phyloP scores from a whole-genome alignment of 1,140 invertebrate species.

The Ectropis grisescens region DNA sequence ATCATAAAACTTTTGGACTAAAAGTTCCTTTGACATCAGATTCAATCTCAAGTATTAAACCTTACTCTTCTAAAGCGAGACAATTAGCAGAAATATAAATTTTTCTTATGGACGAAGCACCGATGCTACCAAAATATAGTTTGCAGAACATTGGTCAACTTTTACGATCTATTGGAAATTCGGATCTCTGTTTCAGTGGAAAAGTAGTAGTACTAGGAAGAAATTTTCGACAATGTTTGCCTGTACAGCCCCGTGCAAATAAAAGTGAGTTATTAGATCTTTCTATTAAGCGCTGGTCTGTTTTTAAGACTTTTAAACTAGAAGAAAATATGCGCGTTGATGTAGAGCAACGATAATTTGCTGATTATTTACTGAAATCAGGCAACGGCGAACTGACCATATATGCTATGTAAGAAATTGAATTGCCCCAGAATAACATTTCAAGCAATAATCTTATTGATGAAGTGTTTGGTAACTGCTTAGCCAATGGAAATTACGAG shows the following conservation, averaged over 20 bases:
- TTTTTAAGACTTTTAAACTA: slow-evolving; percentile 14
- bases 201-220: slow-evolving; percentile 4
- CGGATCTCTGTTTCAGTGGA: slow-evolving; percentile 8
- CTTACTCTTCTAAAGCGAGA: slow-evolving; percentile 6
- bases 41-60: slow-evolving; percentile 5
- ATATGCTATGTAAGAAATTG: slow-evolving; percentile 14
- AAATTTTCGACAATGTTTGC: slow-evolving; percentile 7
- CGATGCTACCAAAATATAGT: slow-evolving; percentile 11
- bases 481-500: slow-evolving; percentile 9
- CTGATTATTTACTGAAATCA: slow-evolving; percentile 12
- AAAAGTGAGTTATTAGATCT: slow-evolving; percentile 16
- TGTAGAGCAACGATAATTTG: slow-evolving; percentile 3
- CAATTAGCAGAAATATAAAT: slow-evolving; percentile 9
- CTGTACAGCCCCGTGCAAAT: slow-evolving; percentile 4
- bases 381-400: slow-evolving; percentile 10
- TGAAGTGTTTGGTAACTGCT: slow-evolving; percentile 7
- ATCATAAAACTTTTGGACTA: slow-evolving; percentile 7
- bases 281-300: slow-evolving; percentile 12
- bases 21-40: slow-evolving; percentile 6
- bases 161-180: slow-evolving; percentile 10
- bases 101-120: slow-evolving; percentile 3
- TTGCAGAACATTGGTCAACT: slow-evolving; percentile 11
- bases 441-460: slow-evolving; percentile 12
- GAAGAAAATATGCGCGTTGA: slow-evolving; percentile 11
- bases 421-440: slow-evolving; percentile 14